Evolutionary conservation across 1,140 invertebrate genomes (phyloP).

Genomic region (Antheraea pernyi): DNA sequence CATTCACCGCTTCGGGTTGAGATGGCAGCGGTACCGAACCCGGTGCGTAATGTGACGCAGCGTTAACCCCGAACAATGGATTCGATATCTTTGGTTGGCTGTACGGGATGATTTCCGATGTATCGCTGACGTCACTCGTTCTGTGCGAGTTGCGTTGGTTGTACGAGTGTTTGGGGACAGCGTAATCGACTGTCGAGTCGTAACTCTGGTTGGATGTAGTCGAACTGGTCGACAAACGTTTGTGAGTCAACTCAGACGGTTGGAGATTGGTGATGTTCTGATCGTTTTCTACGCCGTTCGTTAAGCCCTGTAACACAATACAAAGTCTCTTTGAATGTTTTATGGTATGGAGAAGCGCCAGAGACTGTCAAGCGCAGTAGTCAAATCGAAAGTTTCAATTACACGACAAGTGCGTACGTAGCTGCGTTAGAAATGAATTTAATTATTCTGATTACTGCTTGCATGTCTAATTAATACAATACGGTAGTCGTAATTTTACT

Average conservation of each 20-base stretch:
- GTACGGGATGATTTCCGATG: slow-evolving; percentile 41
- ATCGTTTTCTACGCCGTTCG: slow-evolving; percentile 78
- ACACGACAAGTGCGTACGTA: slow-evolving; percentile 3
- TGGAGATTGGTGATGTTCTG: slow-evolving; percentile 72
- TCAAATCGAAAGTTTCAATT: slow-evolving; percentile 7
- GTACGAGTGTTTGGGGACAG: slow-evolving; percentile 63
- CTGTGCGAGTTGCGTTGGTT: slow-evolving; percentile 40
- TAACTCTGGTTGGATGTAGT: slow-evolving; percentile 69
- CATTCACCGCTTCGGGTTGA: slow-evolving; percentile 29
- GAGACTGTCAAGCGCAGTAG: not conserved
- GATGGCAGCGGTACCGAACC: slow-evolving; percentile 33
- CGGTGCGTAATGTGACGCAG: slow-evolving; percentile 71
- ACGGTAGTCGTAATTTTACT: slow-evolving; percentile 7
- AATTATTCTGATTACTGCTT: not conserved
- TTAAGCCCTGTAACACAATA: slow-evolving; percentile 64
- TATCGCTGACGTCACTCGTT: slow-evolving; percentile 42
- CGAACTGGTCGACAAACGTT: slow-evolving; percentile 65
- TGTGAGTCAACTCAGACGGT: slow-evolving; percentile 68
- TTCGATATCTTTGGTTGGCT: slow-evolving; percentile 64
- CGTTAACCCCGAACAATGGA: slow-evolving; percentile 75
- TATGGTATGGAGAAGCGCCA: not conserved
- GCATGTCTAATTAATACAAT: slow-evolving; percentile 6
- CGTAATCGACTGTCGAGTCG: slow-evolving; percentile 68
- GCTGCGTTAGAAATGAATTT: not conserved
- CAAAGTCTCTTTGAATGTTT: not conserved